phyloP scores from a whole-genome alignment of 2,797 vertebrate species.

The Danio jaintianensis region DNA sequence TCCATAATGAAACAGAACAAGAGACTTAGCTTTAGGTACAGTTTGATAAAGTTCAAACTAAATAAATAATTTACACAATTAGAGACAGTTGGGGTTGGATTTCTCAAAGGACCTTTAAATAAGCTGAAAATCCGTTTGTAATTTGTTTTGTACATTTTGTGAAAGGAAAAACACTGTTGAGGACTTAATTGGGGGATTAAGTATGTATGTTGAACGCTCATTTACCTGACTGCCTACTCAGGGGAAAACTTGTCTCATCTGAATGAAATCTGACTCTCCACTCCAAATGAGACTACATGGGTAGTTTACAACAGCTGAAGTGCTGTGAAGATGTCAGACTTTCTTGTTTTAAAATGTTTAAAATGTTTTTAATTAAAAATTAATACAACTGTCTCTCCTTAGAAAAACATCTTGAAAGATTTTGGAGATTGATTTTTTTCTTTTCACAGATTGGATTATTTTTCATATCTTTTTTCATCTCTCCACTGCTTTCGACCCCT shows the following conservation, averaged over 20 bases:
- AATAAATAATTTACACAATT: not conserved
- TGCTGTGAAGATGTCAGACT: not conserved
- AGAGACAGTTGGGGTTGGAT: not conserved
- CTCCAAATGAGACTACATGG: not conserved
- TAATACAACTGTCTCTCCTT: not conserved
- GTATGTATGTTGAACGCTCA: not conserved
- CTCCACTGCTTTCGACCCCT: conserved; percentile 7
- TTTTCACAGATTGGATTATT: conserved; percentile 11
- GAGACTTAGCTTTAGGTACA: conserved; percentile 1
- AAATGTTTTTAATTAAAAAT: too few relatives aligned
- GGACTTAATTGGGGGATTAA: not conserved
- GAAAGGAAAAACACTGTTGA: not conserved
- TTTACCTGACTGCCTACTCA: not conserved
- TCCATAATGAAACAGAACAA: not conserved
- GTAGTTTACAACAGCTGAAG: conserved; percentile 15
- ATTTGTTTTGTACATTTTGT: not conserved
- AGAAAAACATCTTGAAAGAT: conserved; percentile 2
- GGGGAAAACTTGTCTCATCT: not conserved
- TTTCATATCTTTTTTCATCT: conserved; percentile 20
- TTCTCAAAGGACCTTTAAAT: not conserved
- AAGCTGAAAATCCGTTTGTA: not conserved
- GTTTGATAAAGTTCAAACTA: not conserved
- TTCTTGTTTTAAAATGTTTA: not conserved
- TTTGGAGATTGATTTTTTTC: not conserved
- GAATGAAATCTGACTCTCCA: not conserved